These are phyloP conservation scores for Adelges cooleyi DNA, from an alignment of 1,140 invertebrate genomes.

Conservation along the genomic window DNA sequence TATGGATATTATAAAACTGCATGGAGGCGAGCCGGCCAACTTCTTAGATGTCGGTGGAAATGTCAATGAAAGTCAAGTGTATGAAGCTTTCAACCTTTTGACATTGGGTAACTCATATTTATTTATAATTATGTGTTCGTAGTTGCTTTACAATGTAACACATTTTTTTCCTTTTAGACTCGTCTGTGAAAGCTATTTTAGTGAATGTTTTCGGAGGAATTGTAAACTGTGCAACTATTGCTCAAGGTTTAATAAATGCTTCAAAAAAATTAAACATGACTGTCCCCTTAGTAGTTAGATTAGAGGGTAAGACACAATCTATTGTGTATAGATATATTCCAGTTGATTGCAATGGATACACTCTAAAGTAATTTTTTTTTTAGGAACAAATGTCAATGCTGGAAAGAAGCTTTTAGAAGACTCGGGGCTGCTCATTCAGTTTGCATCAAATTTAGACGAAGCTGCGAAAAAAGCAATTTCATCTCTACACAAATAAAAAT, in stretches of 20 bases:
- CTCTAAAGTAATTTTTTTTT: slow-evolving; percentile 34
- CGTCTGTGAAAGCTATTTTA: slow-evolving; percentile 87
- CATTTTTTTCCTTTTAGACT: slow-evolving; percentile 46
- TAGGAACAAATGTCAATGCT: slow-evolving; percentile 59
- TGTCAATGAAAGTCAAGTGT: slow-evolving; percentile 63
- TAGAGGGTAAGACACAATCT: slow-evolving; percentile 63
- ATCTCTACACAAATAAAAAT: neutral
- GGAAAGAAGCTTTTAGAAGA: slow-evolving; percentile 60
- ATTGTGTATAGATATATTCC: too few species aligned
- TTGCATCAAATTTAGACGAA: slow-evolving; percentile 77
- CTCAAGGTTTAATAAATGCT: slow-evolving; percentile 85
- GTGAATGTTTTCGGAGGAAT: slow-evolving; percentile 99
- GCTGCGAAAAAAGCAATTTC: slow-evolving; percentile 78
- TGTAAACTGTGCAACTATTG: slow-evolving; percentile 95
- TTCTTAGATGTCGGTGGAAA: slow-evolving; percentile 71
- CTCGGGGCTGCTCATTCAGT: slow-evolving; percentile 69
- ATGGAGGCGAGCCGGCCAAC: slow-evolving; percentile 65
- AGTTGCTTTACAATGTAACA: slow-evolving; percentile 25
- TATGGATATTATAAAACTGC: slow-evolving; percentile 65
- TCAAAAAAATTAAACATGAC: slow-evolving; percentile 65
- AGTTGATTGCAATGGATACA: too few species aligned
- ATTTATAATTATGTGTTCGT: slow-evolving; percentile 19
- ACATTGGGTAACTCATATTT: slow-evolving; percentile 39
- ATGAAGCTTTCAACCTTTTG: slow-evolving; percentile 58
- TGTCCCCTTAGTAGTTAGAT: slow-evolving; percentile 81